Percentiles rank a stretch among this genome's conserved stretches.
Conservation (phyloP, 1,140 invertebrate genomes). For the Rhizoglyphus robini region DNA sequence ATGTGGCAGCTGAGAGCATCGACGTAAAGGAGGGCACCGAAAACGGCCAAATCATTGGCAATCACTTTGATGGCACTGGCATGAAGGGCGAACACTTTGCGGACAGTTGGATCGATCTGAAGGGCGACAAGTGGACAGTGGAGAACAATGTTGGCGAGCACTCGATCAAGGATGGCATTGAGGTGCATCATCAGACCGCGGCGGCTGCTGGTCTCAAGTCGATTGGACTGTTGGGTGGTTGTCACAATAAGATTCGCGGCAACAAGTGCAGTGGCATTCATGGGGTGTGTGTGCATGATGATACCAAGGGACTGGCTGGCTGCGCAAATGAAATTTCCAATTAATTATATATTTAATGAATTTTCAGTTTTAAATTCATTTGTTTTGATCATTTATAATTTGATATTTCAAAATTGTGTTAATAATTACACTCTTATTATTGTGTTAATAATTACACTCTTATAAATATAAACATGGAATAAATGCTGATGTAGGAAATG, state of each 20-base stretch:
- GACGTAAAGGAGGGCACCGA: constrained; percentile 2
- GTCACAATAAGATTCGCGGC: background rate
- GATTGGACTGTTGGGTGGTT: background rate
- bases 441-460: too few relatives aligned
- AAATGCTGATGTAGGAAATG: too few relatives aligned
- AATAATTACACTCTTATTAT: too few relatives aligned
- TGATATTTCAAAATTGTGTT: too few relatives aligned
- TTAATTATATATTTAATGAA: too few relatives aligned
- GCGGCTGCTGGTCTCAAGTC: background rate
- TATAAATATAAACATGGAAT: too few relatives aligned
- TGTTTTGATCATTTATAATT: too few relatives aligned
- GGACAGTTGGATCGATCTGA: constrained; percentile 14
- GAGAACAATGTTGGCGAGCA: background rate
- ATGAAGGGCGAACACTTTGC: constrained; percentile 5
- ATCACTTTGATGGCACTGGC: constrained; percentile 8
- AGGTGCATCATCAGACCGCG: background rate
- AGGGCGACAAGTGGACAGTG: constrained; percentile 4
- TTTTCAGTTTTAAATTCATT: too few relatives aligned
- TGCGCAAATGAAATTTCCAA: too few relatives aligned
- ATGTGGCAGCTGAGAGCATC: constrained; percentile 1
- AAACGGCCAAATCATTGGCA: background rate
- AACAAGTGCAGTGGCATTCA: background rate
- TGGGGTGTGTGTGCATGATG: background rate
- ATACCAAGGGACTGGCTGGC: too few relatives aligned
- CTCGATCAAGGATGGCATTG: background rate